Base-by-base conservation (phyloP, 1,140 invertebrate genomes). In the Trinorchestia longiramus region DNA sequence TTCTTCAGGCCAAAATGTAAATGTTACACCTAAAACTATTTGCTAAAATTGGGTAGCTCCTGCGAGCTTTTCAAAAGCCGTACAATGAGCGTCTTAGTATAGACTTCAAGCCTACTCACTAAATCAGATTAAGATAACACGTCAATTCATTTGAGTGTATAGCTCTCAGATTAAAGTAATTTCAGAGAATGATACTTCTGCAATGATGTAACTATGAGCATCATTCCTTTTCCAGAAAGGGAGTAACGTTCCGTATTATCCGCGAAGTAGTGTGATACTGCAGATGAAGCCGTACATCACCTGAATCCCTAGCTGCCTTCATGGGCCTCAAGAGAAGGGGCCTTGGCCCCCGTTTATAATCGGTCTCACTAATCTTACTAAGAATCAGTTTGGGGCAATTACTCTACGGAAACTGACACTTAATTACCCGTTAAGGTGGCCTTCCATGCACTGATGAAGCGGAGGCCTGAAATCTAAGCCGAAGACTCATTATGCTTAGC, bases 371-470 rank as follows among this genome's bases (percentile, higher is more conserved):
- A 94, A 94, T 94, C 92, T 43, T 43, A 43, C 92, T 94, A 45
- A 94, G 92, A 94, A 94, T 94, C 92, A 94, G 92, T 94, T 94
- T 94, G 36, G 40, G 41, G 92, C 92, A 94, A 94, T 94, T 94
- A 94, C 43, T 94, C 92, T 94, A 47, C 92, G 43, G 92, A 94
- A 94, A 94, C 92, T 94, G 92, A 94, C 92, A 94, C 92, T 94
- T 94, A 94, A 94, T 94, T 94, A 94, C 92, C 92, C 92, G 92
- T 94, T 94, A 45, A 94, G 92, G 92, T 94, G 44, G 92, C 40
- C 92, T 47, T 19, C 44, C 92, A 94, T 94, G 92, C 44, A 17
- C 43, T 47, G 43, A 94, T 94, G 92, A 94, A 45, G 43, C 17
- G 43, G 43, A 94, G 40, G 43, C 44, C 44, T 47, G 92, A 47